Evolutionary conservation across 2,797 vertebrate genomes (phyloP), one percentile per base, ranked within the genome.

Genomic region (Myotis vivesi): DNA sequence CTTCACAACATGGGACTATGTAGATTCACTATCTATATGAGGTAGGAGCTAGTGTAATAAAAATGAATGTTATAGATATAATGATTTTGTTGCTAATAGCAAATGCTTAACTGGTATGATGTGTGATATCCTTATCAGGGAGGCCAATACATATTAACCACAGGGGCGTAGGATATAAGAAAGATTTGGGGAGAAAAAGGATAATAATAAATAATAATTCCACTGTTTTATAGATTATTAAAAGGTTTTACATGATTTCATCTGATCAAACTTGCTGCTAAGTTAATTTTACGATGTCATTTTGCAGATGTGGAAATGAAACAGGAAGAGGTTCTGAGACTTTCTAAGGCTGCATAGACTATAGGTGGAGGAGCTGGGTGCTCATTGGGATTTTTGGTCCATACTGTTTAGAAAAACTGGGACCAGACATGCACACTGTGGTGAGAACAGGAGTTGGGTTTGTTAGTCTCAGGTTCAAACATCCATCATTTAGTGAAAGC

Each of bases 241-340:
- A 57, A 57, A 13, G 30, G 16, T 72, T 94, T 87, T 73, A 30
- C 3, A 55, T 72, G 36, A 95, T 86, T 62, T 89, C 23, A 36
- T 49, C 20, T 88, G 80, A 80, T 62, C 33, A 55, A 91, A 90
- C 19, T 76, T 9, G 51, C 22, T 68, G 3, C 30, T 33, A 84
- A 66, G 28, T 69, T 88, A 23, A 9, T 68, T 69, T 38, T 64
- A 13, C n/a, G 46, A 33, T 8, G 44, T 81, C 19, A 62, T 66
- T 77, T 85, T 94, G 25, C 66, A 81, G 28, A 36, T 41, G 20
- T 75, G 44, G 84, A 89, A 81, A 36, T 53, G 30, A 87, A 89
- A 17, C 19, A 30, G 15, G 7, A 44, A 62, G 5, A 49, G 20
- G 36, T 28, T 36, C 20, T 73, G 1, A 8, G 83, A 38, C 46